Conservation (phyloP, 2,888 invertebrate species). For the Xanthia togata region DNA sequence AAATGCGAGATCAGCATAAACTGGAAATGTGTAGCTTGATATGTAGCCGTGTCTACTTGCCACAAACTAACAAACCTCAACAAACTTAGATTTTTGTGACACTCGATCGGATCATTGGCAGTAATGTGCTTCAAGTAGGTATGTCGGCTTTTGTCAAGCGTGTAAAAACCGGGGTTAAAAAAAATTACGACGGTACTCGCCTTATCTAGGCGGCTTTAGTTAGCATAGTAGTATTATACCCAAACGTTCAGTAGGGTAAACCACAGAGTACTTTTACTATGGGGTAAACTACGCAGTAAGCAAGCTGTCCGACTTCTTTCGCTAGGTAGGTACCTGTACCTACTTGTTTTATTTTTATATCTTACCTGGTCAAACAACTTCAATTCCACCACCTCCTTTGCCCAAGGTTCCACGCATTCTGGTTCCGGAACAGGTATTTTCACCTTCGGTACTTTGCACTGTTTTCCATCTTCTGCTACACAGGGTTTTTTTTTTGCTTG, state of each 20-base stretch:
- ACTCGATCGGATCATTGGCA: not conserved
- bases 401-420: not conserved
- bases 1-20: no score
- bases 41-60: no score
- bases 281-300: not conserved
- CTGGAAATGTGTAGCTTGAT: no score
- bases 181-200: not conserved
- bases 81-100: not conserved
- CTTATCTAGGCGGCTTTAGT: not conserved
- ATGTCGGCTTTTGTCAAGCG: not conserved
- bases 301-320: not conserved
- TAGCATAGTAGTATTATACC: not conserved
- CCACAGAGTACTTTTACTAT: no score
- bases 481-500: not conserved
- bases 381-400: slow-evolving; percentile 11
- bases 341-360: not conserved
- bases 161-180: not conserved
- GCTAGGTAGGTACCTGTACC: not conserved
- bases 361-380: slow-evolving; percentile 72
- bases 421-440: accelerated
- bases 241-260: not conserved
- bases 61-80: not conserved
- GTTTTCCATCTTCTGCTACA: not conserved
- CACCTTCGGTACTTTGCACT: slow-evolving; percentile 2
- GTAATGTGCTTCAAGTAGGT: not conserved